These are phyloP conservation scores for Drosophila baimaii DNA, from an alignment of 1,140 invertebrate species.

Conservation along the genomic window DNA sequence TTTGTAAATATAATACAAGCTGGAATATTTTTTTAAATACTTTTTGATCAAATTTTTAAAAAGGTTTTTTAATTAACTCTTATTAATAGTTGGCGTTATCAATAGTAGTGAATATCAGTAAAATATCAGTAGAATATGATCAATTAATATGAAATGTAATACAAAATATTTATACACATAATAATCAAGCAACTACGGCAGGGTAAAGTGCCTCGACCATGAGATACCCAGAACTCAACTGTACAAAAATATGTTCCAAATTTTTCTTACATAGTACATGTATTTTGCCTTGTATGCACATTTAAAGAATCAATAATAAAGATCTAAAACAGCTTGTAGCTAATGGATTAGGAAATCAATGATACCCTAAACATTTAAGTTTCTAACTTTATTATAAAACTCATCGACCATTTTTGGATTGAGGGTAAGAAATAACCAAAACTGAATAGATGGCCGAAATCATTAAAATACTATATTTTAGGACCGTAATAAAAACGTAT, in stretches of 20 bases:
- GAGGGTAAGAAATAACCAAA: slow-evolving; percentile 42
- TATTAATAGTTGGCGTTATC: too few species aligned
- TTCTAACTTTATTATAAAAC: slow-evolving; percentile 55
- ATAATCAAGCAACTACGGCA: background rate
- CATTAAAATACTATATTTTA: slow-evolving; percentile 81
- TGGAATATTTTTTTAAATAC: too few species aligned
- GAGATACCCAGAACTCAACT: background rate
- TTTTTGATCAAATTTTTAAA: too few species aligned
- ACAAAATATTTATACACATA: background rate
- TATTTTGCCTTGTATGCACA: background rate
- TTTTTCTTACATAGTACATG: background rate
- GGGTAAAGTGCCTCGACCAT: background rate
- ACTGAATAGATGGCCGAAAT: slow-evolving; percentile 41
- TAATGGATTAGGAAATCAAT: background rate
- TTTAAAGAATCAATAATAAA: background rate
- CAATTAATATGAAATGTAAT: too few species aligned
- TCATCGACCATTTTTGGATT: slow-evolving; percentile 66
- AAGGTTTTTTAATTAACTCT: too few species aligned
- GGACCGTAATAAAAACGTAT: slow-evolving; percentile 75
- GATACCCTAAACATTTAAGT: slow-evolving; percentile 32
- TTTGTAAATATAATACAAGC: too few species aligned
- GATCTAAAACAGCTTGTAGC: background rate
- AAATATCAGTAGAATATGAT: too few species aligned
- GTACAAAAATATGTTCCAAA: background rate
- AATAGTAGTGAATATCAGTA: too few species aligned